Evolutionary conservation across 2,888 invertebrate species (phyloP), one percentile per base, ranked within the genome.

Genomic region (Strigamia maritima): DNA sequence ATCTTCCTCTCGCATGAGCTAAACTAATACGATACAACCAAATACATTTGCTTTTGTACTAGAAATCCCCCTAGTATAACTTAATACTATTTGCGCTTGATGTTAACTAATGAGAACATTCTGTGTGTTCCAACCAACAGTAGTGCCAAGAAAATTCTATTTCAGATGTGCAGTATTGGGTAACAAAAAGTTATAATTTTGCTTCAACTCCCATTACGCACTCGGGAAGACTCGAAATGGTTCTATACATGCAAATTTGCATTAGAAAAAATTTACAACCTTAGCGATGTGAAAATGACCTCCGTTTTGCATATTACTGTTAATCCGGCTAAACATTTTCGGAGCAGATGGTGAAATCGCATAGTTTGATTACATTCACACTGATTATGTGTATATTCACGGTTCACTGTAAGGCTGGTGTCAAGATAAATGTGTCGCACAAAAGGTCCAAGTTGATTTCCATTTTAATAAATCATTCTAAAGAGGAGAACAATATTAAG

Each of bases 71-170:
- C 70, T 28, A 26, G 70, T 28, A 28, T 28, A 24, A 24, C 70
- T 28, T 70, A 70, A 70, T 70, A 26, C 28, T 28, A 28, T 70
- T 70, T 70, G 70, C 70, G 28, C 28, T 70, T 70, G 70, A 70
- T 28, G 70, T 28, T 70, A 70, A 70, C 70, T 26, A 70, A 70
- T 28, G 28, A 24, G 70, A 70, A 70, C 70, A 70, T 28, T 70
- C 70, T 28, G 28, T 28, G 8, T 28, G 70, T 28, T 70, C 70
- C 16, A 54, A 54, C 70, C 16, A 54, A 54, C 54, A 19, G 19
- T 44, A 4, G 54, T 54, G 54, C 70, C 70, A 28, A 70, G 70
- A 70, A 70, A 70, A 70, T 70, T 70, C 28, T 70, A 70, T 70
- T 70, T 70, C 26, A 28, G 70, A 70, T 28, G 26, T 70, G 70